phyloP scores from a whole-genome alignment of 2,888 invertebrate species.

The Dysmachus trigonus region DNA sequence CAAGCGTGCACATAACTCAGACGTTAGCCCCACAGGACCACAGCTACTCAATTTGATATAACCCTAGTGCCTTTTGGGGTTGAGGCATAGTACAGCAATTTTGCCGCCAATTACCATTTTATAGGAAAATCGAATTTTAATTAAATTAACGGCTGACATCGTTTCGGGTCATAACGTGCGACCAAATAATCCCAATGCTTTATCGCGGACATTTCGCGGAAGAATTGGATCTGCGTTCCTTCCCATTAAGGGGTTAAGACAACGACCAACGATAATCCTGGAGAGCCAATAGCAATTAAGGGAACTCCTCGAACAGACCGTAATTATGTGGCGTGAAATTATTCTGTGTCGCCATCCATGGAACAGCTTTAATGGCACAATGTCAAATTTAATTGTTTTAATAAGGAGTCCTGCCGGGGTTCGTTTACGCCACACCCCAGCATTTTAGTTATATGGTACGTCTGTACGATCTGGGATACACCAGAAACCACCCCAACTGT shows the following conservation, averaged over 20 bases:
- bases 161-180: constrained; percentile 10
- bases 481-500: neutral
- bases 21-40: neutral
- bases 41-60: neutral
- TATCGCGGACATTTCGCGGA: constrained; percentile 20
- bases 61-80: neutral
- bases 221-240: neutral
- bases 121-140: constrained; percentile 35
- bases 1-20: neutral
- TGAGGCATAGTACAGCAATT: neutral
- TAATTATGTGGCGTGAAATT: constrained; percentile 23
- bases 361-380: constrained; percentile 5
- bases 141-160: constrained; percentile 32
- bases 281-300: constrained; percentile 17
- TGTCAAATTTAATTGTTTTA: constrained; percentile 21
- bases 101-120: neutral
- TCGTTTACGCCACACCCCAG: neutral
- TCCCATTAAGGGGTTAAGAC: neutral
- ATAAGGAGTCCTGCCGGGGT: neutral
- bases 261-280: constrained; percentile 12
- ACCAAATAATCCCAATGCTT: neutral
- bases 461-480: neutral
- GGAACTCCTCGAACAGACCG: neutral
- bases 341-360: neutral
- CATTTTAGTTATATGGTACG: neutral